Evolutionary conservation across 2,888 invertebrate genomes (phyloP).

Genomic region (Monochamus alternatus): DNA sequence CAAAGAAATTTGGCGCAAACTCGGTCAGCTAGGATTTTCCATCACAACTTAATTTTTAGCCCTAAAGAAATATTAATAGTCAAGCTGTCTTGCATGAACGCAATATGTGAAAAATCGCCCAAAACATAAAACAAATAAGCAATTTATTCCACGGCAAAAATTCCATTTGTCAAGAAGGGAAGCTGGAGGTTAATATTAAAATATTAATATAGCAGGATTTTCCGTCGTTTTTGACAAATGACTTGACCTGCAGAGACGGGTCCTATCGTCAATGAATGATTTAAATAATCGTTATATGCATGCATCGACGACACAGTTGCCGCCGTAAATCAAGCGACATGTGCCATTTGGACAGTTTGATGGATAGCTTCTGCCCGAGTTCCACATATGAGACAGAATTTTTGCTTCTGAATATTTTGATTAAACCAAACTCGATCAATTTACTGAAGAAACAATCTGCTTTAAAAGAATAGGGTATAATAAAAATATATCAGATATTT

Average conservation of each 20-base stretch:
- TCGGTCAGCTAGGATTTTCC: too few relatives aligned
- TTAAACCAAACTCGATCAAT: slow-evolving; percentile 17
- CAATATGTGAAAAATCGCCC: slow-evolving; percentile 48
- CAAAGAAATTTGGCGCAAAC: too few relatives aligned
- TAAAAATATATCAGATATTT: neutral
- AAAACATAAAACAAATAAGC: slow-evolving; percentile 47
- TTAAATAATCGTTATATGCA: slow-evolving; percentile 50
- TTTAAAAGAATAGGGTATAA: neutral
- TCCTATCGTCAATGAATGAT: slow-evolving; percentile 45
- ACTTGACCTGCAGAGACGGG: slow-evolving; percentile 46
- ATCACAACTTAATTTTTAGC: too few relatives aligned
- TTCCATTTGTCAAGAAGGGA: slow-evolving; percentile 45
- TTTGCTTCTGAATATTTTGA: slow-evolving; percentile 26
- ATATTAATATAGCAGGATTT: slow-evolving; percentile 43
- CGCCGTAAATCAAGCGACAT: slow-evolving; percentile 48
- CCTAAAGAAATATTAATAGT: slow-evolving; percentile 4
- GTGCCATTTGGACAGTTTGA: slow-evolving; percentile 44
- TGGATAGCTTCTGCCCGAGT: slow-evolving; percentile 34
- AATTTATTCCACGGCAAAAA: slow-evolving; percentile 43
- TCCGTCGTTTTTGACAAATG: slow-evolving; percentile 39
- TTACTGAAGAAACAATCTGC: neutral
- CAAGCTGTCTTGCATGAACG: slow-evolving; percentile 41
- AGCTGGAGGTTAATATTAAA: slow-evolving; percentile 52
- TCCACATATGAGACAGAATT: slow-evolving; percentile 18
- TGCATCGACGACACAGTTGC: slow-evolving; percentile 35